phyloP scores from a whole-genome alignment of 2,113 vertebrate species.

The Poeciliopsis turrubarensis region DNA sequence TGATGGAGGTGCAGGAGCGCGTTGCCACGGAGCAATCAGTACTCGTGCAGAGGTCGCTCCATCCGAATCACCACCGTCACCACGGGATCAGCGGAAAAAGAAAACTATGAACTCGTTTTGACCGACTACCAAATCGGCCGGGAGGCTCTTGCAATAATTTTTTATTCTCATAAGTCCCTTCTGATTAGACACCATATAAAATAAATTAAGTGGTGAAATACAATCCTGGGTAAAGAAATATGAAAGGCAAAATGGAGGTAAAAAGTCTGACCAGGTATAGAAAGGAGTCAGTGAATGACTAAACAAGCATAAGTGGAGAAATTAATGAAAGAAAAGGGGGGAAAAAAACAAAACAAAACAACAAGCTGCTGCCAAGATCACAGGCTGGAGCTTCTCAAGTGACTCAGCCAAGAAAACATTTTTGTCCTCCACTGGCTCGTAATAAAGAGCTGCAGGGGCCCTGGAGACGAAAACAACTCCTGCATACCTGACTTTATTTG shows the following conservation, averaged over 20 bases:
- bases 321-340: conserved; percentile 4
- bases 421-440: conserved; percentile 56
- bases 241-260: background rate
- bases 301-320: conserved; percentile 21
- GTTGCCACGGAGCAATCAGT: conserved; percentile 41
- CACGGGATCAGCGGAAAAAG: conserved; percentile 47
- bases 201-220: background rate
- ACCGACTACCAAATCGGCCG: background rate
- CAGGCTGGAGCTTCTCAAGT: conserved; percentile 25
- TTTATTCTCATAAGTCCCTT: background rate
- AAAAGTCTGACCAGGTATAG: background rate
- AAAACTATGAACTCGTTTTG: background rate
- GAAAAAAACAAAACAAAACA: conserved; percentile 19
- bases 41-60: background rate
- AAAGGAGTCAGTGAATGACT: conserved; percentile 33
- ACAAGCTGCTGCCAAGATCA: conserved; percentile 11
- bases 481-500: conserved; percentile 63
- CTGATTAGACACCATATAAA: background rate
- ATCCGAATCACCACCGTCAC: conserved; percentile 17
- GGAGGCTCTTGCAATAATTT: background rate
- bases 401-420: conserved; percentile 59
- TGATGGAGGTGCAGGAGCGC: background rate
- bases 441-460: conserved; percentile 45
- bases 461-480: conserved; percentile 32
- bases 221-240: conserved; percentile 1